phyloP scores from a whole-genome alignment of 2,888 invertebrate genomes.

The Lasioglossum leucozonium region DNA sequence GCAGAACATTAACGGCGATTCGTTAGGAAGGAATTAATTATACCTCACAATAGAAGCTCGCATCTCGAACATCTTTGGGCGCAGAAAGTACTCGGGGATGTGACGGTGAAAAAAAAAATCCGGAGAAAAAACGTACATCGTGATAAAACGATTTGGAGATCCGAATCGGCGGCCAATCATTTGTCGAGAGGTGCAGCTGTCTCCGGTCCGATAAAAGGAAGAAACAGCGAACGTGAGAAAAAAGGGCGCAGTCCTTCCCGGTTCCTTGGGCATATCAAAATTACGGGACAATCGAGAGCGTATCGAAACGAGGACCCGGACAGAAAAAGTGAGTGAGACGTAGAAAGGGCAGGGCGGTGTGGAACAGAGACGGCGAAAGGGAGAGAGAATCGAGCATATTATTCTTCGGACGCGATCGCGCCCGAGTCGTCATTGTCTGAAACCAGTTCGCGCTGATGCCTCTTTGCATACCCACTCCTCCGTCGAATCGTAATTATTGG shows the following conservation, averaged over 20 bases:
- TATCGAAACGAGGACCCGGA: conserved; percentile 76
- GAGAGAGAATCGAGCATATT: conserved; percentile 56
- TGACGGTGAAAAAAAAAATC: background rate
- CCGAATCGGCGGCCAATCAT: background rate
- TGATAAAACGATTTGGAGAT: background rate
- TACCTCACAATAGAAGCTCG: background rate
- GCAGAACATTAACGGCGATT: no score
- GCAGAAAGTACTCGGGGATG: background rate
- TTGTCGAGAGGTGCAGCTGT: conserved; percentile 31
- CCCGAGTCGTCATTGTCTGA: conserved; percentile 81
- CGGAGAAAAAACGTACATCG: background rate
- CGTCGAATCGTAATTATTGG: conserved; percentile 82
- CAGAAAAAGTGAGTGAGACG: background rate
- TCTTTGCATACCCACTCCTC: conserved; percentile 82
- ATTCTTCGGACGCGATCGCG: conserved; percentile 71
- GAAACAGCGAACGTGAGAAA: conserved; percentile 79
- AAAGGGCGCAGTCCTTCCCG: conserved; percentile 56
- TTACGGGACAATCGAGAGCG: conserved; percentile 83
- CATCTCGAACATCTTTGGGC: no score
- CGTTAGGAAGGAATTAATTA: background rate
- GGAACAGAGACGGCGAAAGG: background rate
- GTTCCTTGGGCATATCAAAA: conserved; percentile 82
- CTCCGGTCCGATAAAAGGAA: conserved; percentile 57
- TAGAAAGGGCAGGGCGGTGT: background rate
- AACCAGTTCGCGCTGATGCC: conserved; percentile 82